Percentiles rank a stretch among this genome's conserved stretches.
Conservation (phyloP, 1,140 invertebrate genomes). For the Formica selysi region DNA sequence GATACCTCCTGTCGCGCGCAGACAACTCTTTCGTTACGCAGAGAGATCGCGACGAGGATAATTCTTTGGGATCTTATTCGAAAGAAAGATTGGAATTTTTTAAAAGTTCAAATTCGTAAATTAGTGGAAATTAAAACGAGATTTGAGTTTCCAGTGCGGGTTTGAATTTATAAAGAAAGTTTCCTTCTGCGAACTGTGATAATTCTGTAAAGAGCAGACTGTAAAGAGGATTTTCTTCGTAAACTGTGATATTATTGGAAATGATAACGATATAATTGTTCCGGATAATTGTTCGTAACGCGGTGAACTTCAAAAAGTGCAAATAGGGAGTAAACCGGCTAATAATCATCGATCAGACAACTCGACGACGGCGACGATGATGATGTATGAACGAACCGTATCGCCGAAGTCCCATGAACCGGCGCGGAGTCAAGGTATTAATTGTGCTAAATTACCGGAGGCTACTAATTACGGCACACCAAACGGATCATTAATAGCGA, state of each 20-base stretch:
- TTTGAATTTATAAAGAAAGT: neutral
- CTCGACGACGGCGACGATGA: conserved; percentile 33
- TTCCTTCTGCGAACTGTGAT: neutral
- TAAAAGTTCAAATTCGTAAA: neutral
- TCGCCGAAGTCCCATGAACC: conserved; percentile 44
- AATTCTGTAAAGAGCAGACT: neutral
- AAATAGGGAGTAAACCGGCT: conserved; percentile 31
- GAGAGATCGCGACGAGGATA: conserved; percentile 1
- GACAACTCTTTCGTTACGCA: neutral
- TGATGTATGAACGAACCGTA: conserved; percentile 36
- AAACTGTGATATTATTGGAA: neutral
- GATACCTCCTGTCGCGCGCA: neutral
- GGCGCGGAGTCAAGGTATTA: conserved; percentile 59
- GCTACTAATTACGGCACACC: conserved; percentile 48
- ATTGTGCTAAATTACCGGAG: conserved; percentile 37
- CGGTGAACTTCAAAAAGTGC: conserved; percentile 29
- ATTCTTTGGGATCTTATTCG: neutral
- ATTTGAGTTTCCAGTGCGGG: neutral
- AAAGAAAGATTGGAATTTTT: neutral
- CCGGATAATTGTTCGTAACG: neutral
- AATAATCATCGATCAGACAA: conserved; percentile 38
- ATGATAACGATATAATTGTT: neutral
- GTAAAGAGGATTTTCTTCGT: too few relatives aligned
- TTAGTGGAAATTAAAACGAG: neutral
- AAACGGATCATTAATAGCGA: conserved; percentile 48